phyloP scores from a whole-genome alignment of 2,888 invertebrate species.

The Ophion ellenae region DNA sequence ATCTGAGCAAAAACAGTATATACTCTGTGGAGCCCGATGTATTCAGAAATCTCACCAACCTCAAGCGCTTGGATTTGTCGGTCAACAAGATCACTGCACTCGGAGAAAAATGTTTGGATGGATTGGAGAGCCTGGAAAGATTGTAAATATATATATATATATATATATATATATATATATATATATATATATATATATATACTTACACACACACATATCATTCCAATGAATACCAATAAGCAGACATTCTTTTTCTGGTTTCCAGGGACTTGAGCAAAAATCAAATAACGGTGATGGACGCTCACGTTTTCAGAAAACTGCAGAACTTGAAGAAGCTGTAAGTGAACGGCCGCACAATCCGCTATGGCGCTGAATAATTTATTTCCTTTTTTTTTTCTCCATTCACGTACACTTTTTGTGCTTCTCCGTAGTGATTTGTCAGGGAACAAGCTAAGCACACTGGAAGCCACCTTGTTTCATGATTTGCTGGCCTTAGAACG shows the following conservation, averaged over 20 bases:
- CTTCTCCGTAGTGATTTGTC: slow-evolving; percentile 80
- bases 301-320: slow-evolving; percentile 90
- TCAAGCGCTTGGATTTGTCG: slow-evolving; percentile 87
- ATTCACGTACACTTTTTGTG: slow-evolving; percentile 63
- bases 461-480: slow-evolving; percentile 80
- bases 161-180: slow-evolving; percentile 5
- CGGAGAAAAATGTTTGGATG: slow-evolving; percentile 89
- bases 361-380: slow-evolving; percentile 42
- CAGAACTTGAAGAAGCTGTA: slow-evolving; percentile 89
- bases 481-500: slow-evolving; percentile 81
- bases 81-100: slow-evolving; percentile 89
- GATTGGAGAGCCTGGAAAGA: slow-evolving; percentile 88
- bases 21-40: slow-evolving; percentile 83
- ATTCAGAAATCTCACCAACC: slow-evolving; percentile 80
- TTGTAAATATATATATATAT: slow-evolving; percentile 84
- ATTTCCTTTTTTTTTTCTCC: slow-evolving; percentile 67
- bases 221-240: neutral
- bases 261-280: slow-evolving; percentile 92
- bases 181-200: neutral
- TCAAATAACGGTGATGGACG: slow-evolving; percentile 89
- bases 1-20: slow-evolving; percentile 88
- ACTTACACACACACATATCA: neutral
- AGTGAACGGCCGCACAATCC: slow-evolving; percentile 69
- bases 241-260: slow-evolving; percentile 41
- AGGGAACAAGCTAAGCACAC: slow-evolving; percentile 78